Conservation (phyloP, 2,113 vertebrate species). For the Melanocharis versteri region DNA sequence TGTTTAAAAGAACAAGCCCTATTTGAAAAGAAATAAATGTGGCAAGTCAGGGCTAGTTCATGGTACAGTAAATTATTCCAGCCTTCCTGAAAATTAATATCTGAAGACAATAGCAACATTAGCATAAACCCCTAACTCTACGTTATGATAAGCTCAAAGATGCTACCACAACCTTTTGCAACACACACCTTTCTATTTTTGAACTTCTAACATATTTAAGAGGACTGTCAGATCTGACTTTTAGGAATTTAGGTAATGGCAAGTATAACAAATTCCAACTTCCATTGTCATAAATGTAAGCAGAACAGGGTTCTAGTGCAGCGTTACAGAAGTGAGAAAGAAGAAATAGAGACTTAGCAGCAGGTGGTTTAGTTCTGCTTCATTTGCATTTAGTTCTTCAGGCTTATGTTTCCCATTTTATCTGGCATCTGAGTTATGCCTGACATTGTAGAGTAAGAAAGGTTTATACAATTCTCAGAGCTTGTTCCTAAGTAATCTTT, state of each 20-base stretch:
- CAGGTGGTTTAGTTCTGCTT: constrained; percentile 20
- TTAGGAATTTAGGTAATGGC: neutral
- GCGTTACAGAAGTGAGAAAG: neutral
- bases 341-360: neutral
- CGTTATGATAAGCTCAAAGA: neutral
- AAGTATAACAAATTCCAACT: neutral
- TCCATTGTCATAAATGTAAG: neutral
- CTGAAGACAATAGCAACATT: neutral
- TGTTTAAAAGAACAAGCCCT: neutral
- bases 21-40: neutral
- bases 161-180: neutral
- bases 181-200: neutral
- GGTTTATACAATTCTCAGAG: neutral
- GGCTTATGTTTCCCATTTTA: neutral
- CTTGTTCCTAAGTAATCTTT: constrained; percentile 33
- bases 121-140: neutral
- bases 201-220: neutral
- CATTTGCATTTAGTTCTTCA: neutral
- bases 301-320: neutral
- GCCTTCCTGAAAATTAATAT: neutral
- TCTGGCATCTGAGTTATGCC: neutral
- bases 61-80: neutral
- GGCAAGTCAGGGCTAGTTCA: neutral
- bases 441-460: neutral
- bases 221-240: neutral